Percentiles rank a stretch among this genome's conserved stretches.
These are phyloP conservation scores for Labeo rohita DNA, from an alignment of 2,113 vertebrate genomes.

Conservation along the genomic window DNA sequence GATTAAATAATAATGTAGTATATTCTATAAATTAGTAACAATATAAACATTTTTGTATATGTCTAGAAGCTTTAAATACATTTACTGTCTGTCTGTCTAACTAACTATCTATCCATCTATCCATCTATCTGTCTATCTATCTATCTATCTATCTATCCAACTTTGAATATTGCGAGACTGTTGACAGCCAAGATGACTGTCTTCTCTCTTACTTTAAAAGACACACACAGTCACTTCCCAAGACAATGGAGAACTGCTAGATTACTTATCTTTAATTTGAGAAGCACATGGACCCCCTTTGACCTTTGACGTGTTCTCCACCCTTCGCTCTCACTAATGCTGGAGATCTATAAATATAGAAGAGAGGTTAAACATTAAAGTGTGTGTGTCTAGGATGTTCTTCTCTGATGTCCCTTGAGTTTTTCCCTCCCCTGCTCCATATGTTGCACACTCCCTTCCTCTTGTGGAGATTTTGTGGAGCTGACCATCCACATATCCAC, in stretches of 20 bases:
- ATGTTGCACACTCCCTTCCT: neutral
- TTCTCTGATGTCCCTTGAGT: neutral
- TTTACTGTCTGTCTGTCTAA: too few relatives aligned
- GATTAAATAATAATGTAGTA: too few relatives aligned
- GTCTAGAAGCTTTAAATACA: too few relatives aligned
- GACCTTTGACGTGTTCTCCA: slow-evolving; percentile 17
- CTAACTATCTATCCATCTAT: neutral
- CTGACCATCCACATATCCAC: neutral
- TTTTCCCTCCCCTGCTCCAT: neutral
- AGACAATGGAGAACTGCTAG: slow-evolving; percentile 16
- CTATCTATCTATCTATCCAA: neutral
- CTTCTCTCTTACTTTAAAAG: neutral
- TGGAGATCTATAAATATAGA: neutral
- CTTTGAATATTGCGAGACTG: neutral
- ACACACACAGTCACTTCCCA: neutral
- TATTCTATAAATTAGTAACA: too few relatives aligned
- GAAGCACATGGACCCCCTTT: neutral
- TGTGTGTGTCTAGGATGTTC: slow-evolving; percentile 5
- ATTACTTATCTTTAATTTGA: neutral
- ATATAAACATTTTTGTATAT: too few relatives aligned
- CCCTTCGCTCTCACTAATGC: neutral
- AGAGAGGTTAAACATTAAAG: neutral
- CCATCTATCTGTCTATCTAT: neutral
- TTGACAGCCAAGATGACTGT: neutral
- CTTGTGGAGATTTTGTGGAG: slow-evolving; percentile 25